These are phyloP conservation scores for Rhopilema esculentum DNA, from an alignment of 30 jellyfish, hydroid and myxozoan species.

Conservation along the genomic window DNA sequence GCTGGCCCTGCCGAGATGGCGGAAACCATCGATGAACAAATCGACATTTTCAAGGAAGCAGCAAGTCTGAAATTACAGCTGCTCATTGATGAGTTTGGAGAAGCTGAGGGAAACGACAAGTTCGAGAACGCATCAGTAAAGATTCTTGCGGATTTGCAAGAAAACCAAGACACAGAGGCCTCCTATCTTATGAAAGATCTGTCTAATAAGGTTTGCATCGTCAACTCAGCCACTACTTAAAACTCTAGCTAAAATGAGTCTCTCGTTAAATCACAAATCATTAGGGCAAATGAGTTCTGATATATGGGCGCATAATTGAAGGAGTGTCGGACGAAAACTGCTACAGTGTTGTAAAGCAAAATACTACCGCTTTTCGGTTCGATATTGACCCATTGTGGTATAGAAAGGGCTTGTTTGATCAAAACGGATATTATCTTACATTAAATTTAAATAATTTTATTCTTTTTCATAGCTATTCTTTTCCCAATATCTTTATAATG, in stretches of 20 bases:
- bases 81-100: slow-evolving; percentile 63
- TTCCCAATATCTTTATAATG: too few relatives aligned
- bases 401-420: too few relatives aligned
- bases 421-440: too few relatives aligned
- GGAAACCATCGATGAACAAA: slow-evolving; percentile 58
- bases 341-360: too few relatives aligned
- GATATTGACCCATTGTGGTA: too few relatives aligned
- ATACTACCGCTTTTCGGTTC: too few relatives aligned
- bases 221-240: background rate
- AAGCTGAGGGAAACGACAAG: slow-evolving; percentile 4
- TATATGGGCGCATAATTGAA: too few relatives aligned
- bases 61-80: slow-evolving; percentile 55
- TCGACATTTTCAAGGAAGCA: slow-evolving; percentile 61
- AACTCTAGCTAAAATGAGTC: background rate
- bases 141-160: slow-evolving; percentile 91
- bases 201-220: slow-evolving; percentile 65
- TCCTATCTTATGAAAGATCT: slow-evolving; percentile 75
- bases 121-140: slow-evolving; percentile 65
- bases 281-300: too few relatives aligned
- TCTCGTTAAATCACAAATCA: too few relatives aligned
- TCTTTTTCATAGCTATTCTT: too few relatives aligned
- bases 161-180: slow-evolving; percentile 86
- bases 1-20: slow-evolving; percentile 62
- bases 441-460: too few relatives aligned
- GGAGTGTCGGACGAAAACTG: too few relatives aligned